Percentiles rank a stretch among this genome's conserved stretches.
Conservation (phyloP, 2,113 vertebrate genomes). For the Bujurquina vittata region DNA sequence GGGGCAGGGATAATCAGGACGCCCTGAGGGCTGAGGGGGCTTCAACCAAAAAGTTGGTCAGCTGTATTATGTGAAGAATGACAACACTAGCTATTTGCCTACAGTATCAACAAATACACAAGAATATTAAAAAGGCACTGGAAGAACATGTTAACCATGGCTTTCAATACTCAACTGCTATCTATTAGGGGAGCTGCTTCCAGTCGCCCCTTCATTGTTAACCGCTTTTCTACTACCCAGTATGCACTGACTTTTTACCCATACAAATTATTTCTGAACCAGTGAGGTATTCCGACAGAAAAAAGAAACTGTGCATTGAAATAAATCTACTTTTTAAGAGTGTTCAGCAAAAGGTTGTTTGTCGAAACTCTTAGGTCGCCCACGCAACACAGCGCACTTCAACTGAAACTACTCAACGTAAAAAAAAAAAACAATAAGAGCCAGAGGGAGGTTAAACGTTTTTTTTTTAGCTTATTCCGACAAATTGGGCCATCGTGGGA, state of each 20-base stretch:
- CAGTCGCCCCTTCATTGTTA: background rate
- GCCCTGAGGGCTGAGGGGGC: conserved; percentile 43
- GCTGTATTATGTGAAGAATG: conserved; percentile 44
- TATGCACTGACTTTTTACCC: background rate
- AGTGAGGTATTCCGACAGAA: rapidly evolving
- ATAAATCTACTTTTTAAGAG: background rate
- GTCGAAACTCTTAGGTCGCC: background rate
- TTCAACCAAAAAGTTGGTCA: conserved; percentile 58
- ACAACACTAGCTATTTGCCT: conserved; percentile 3
- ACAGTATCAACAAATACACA: background rate
- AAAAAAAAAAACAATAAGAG: too few relatives aligned
- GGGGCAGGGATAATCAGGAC: conserved; percentile 65
- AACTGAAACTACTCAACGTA: background rate
- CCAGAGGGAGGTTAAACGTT: background rate
- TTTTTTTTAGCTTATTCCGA: background rate
- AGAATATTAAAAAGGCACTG: background rate
- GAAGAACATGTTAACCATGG: background rate
- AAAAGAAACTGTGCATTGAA: too few relatives aligned
- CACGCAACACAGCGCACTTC: background rate
- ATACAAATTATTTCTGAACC: background rate
- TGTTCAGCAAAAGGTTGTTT: background rate
- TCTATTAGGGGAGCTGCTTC: background rate
- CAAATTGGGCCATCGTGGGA: background rate
- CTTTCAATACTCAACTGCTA: background rate
- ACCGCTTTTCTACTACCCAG: background rate